These are phyloP conservation scores for Andricus grossulariae DNA, from an alignment of 1,140 invertebrate genomes.

Conservation along the genomic window DNA sequence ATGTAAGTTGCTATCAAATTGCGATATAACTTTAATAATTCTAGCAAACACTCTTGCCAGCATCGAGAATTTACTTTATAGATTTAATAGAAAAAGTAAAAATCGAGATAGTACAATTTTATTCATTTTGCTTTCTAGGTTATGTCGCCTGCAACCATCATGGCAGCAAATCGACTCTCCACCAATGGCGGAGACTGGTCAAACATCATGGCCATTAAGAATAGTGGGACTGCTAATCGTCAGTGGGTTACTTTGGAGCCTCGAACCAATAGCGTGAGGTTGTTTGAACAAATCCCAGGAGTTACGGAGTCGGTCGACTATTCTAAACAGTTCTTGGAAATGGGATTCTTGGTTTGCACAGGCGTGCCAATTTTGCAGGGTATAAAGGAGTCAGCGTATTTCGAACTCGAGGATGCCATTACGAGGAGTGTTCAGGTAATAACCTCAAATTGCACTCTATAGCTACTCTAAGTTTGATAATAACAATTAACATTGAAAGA, in stretches of 20 bases:
- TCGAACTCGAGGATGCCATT: slow-evolving; percentile 32
- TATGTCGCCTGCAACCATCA: slow-evolving; percentile 86
- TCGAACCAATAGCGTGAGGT: slow-evolving; percentile 77
- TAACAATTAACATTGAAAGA: too few species aligned
- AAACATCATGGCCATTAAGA: slow-evolving; percentile 78
- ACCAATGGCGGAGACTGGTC: slow-evolving; percentile 84
- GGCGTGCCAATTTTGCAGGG: slow-evolving; percentile 87
- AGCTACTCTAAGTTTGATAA: too few species aligned
- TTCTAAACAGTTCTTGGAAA: slow-evolving; percentile 80
- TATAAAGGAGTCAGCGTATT: slow-evolving; percentile 55
- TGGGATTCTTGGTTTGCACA: slow-evolving; percentile 86
- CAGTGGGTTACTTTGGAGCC: slow-evolving; percentile 92
- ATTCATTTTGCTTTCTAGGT: slow-evolving; percentile 74
- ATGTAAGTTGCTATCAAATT: slow-evolving; percentile 48
- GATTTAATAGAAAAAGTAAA: background rate
- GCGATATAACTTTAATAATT: background rate
- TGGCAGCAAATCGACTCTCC: slow-evolving; percentile 91
- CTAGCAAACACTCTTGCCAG: background rate
- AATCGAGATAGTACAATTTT: background rate
- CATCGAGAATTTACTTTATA: background rate
- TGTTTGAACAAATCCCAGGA: slow-evolving; percentile 90
- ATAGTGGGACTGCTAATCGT: slow-evolving; percentile 91
- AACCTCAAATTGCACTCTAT: background rate
- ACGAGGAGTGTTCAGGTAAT: slow-evolving; percentile 35
- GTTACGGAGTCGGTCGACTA: slow-evolving; percentile 81